These are phyloP conservation scores for Chlorodrepanis virens DNA, from an alignment of 2,113 vertebrate genomes.

Conservation along the genomic window DNA sequence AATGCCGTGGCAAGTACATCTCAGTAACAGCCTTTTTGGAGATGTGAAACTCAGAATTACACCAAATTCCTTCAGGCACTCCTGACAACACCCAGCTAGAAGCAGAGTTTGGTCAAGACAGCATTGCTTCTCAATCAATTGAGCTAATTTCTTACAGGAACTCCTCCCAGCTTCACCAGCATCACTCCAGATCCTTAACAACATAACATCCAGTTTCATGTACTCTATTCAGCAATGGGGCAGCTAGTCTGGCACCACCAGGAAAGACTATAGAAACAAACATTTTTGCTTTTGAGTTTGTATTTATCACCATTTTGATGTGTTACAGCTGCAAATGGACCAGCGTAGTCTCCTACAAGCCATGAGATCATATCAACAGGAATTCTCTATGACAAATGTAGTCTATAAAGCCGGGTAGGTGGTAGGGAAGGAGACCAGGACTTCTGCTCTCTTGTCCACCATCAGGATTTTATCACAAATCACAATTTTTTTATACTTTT, in stretches of 20 bases:
- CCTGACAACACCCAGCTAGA: not conserved
- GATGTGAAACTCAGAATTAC: not conserved
- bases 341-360: not conserved
- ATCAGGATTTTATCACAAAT: not conserved
- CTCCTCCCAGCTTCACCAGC: not conserved
- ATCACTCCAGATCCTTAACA: not conserved
- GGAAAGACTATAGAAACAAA: not conserved
- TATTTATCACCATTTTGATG: not conserved
- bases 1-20: not conserved
- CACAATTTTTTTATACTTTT: not conserved
- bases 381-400: not conserved
- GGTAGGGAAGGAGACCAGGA: not conserved
- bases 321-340: not conserved
- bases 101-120: not conserved
- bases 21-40: not conserved
- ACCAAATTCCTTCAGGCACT: not conserved
- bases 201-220: not conserved
- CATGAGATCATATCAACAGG: not conserved
- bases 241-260: not conserved
- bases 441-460: not conserved
- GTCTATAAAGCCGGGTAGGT: not conserved
- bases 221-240: not conserved
- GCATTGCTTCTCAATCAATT: not conserved
- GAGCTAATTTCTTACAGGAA: not conserved
- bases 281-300: not conserved